Evolutionary conservation across 2,797 vertebrate genomes (phyloP).

Genomic region (Gambelia wislizenii): DNA sequence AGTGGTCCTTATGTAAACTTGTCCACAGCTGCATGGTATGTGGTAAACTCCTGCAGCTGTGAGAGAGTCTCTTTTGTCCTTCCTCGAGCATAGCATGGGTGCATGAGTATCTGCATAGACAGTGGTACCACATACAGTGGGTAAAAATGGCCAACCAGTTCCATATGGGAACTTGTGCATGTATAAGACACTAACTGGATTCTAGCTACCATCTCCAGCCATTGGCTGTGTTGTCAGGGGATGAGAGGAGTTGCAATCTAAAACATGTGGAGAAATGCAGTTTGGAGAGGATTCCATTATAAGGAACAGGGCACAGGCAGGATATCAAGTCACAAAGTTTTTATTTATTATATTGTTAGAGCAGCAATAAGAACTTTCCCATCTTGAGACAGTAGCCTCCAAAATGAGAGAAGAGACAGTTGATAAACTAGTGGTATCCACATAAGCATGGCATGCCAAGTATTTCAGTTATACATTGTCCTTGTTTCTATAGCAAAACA

Average conservation of each 20-base stretch:
- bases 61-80: too few relatives aligned
- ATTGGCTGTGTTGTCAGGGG: background rate
- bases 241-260: background rate
- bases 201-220: background rate
- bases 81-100: too few relatives aligned
- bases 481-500: too few relatives aligned
- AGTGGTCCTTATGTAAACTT: too few relatives aligned
- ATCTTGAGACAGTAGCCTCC: background rate
- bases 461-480: background rate
- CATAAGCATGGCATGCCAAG: background rate
- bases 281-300: background rate
- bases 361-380: background rate
- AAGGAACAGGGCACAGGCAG: background rate
- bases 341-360: background rate
- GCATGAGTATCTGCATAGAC: too few relatives aligned
- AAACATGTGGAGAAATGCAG: background rate
- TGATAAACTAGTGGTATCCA: background rate
- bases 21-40: too few relatives aligned
- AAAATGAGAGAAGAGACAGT: background rate
- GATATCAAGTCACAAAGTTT: background rate
- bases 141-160: too few relatives aligned
- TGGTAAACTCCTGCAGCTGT: too few relatives aligned
- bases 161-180: too few relatives aligned
- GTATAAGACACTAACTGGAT: background rate
- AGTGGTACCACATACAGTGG: too few relatives aligned